Evolutionary conservation across 92 coral and sea anemone species (phyloP).

Genomic region (Bergia sp.): DNA sequence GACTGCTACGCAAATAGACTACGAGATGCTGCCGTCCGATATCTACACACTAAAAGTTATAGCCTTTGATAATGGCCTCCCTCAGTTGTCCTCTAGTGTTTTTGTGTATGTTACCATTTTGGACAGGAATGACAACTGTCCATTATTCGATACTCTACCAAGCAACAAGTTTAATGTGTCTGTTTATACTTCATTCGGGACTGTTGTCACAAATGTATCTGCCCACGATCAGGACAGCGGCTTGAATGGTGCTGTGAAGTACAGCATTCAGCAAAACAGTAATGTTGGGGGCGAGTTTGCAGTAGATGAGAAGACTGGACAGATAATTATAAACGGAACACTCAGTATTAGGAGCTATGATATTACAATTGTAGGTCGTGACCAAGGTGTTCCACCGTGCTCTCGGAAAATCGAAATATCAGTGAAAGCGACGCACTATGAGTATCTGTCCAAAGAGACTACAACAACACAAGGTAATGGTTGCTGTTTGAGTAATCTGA

Average conservation of each 20-base stretch:
- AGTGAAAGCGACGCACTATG: conserved; percentile 27
- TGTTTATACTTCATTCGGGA: conserved; percentile 24
- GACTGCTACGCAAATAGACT: conserved; percentile 49
- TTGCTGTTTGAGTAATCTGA: no score
- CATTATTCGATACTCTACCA: conserved; percentile 48
- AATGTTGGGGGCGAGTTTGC: conserved; percentile 18
- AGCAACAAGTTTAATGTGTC: conserved; percentile 46
- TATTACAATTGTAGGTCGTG: conserved; percentile 60
- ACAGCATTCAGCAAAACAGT: conserved; percentile 29
- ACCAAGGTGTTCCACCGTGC: conserved; percentile 65
- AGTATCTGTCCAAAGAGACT: neutral
- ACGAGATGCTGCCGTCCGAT: conserved; percentile 42
- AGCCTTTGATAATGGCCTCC: conserved; percentile 74
- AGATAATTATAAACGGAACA: conserved; percentile 13
- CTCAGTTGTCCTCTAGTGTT: conserved; percentile 46
- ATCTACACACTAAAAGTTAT: conserved; percentile 42
- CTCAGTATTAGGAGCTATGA: conserved; percentile 42
- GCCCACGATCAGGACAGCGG: conserved; percentile 73
- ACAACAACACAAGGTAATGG: neutral
- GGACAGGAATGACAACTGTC: conserved; percentile 76
- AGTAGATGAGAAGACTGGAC: conserved; percentile 54
- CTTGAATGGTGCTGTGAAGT: conserved; percentile 62
- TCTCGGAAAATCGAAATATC: conserved; percentile 45
- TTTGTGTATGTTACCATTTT: conserved; percentile 37
- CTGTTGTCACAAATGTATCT: conserved; percentile 36